Evolutionary conservation across 2,888 invertebrate genomes (phyloP).

Genomic region (Cheilosia variabilis): DNA sequence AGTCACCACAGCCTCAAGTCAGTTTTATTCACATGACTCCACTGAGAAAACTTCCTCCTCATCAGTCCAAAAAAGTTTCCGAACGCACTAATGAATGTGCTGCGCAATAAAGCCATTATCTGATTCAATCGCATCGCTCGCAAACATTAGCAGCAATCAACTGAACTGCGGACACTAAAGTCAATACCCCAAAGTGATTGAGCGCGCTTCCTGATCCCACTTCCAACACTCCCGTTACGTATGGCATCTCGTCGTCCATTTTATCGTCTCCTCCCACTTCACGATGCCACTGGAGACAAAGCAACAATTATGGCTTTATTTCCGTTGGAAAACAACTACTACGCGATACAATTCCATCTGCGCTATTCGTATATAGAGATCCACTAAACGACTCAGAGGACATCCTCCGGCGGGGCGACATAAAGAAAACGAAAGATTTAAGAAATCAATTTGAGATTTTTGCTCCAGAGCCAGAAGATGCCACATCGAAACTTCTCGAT

Average conservation of each 20-base stretch:
- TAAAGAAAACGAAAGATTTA: conserved; percentile 59
- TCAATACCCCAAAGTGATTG: conserved; percentile 68
- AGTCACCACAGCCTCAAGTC: too few species aligned
- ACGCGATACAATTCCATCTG: conserved; percentile 52
- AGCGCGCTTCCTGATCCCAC: background rate
- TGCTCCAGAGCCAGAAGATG: conserved; percentile 31
- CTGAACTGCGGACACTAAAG: conserved; percentile 59
- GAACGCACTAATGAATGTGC: conserved; percentile 29
- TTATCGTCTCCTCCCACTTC: conserved; percentile 11
- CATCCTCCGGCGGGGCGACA: conserved; percentile 33
- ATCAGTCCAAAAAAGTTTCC: background rate
- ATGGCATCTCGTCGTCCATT: conserved; percentile 46
- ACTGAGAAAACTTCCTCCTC: too few species aligned
- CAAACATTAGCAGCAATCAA: conserved; percentile 52
- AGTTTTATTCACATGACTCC: too few species aligned
- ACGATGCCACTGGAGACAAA: conserved; percentile 52
- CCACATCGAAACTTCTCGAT: conserved; percentile 36
- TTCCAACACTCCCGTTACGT: background rate
- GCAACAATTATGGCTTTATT: conserved; percentile 73
- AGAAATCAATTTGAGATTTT: conserved; percentile 70
- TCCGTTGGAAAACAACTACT: conserved; percentile 48
- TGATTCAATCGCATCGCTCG: conserved; percentile 6
- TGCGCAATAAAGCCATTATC: conserved; percentile 39
- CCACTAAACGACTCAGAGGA: conserved; percentile 56
- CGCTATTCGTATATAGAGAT: conserved; percentile 4